Conservation (phyloP, 92 coral and sea anemone genomes). For the Porites evermanni region DNA sequence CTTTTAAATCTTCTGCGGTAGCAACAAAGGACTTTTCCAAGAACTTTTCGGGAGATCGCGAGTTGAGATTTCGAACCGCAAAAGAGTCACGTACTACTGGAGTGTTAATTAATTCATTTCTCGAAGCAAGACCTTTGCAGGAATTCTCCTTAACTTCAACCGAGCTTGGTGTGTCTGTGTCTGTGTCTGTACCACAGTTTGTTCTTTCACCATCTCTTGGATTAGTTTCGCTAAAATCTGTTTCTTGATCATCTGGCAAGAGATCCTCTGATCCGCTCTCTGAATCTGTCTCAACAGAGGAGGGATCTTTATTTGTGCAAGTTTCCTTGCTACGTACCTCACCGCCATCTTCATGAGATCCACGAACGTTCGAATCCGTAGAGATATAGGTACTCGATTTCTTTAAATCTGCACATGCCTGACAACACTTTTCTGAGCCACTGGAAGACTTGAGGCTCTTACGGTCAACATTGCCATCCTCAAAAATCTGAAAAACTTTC, state of each 20-base stretch:
- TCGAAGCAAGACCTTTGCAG: slow-evolving; percentile 7
- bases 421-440: background rate
- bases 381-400: background rate
- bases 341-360: background rate
- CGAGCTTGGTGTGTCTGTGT: background rate
- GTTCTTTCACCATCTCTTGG: background rate
- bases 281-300: slow-evolving; percentile 1
- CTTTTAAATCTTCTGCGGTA: background rate
- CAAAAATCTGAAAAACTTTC: background rate
- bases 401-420: background rate
- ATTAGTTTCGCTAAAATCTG: background rate
- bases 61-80: slow-evolving; percentile 31
- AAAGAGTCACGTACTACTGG: slow-evolving; percentile 34
- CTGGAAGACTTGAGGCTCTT: background rate
- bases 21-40: slow-evolving; percentile 14
- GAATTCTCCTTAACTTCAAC: background rate
- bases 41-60: slow-evolving; percentile 13
- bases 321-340: background rate
- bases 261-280: background rate
- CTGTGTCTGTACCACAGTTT: background rate
- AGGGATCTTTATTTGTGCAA: background rate
- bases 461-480: background rate
- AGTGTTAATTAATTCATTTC: slow-evolving; percentile 1
- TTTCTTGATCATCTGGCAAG: background rate
- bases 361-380: background rate